Evolutionary conservation across 2,113 vertebrate genomes (phyloP), one percentile per base, ranked within the genome.

Genomic region (Cariama cristata): DNA sequence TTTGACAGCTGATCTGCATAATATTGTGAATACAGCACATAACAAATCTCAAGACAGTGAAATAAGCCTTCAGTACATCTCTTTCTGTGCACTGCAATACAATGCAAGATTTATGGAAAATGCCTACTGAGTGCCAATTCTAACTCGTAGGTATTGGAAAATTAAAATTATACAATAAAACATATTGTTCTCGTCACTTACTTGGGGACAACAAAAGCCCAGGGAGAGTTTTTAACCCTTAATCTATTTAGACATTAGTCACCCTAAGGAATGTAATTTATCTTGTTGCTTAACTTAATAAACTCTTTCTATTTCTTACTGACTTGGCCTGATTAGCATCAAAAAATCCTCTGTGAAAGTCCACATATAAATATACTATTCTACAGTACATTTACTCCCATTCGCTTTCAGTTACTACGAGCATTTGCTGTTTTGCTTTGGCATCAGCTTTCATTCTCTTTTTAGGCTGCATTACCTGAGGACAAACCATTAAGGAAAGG

Each of bases 1-100:
- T 64, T 17, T 96, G 94, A 93, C 79, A 95, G 85, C 76, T 80
- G 56, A 94, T 84, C 47, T 95, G 86, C 90, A 92, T 84, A 88
- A 88, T 68, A 66, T n/a, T 81, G 63, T 73, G 92, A 75, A 85
- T 38, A 49, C 26, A 32, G 69, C 24, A 1, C 17, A 45, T 44
- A 95, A 79, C n/a, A 84, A 66, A 89, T 63, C 72, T 87, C 84
- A 55, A 93, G 88, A 56, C 77, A 84, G 49, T 12, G 58, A 92
- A 81, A 84, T 56, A 59, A 95, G 76, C 59, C 86, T 72, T 75
- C 86, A 60, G 64, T 44, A 68, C 44, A 49, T 71, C 58, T 71
- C n/a, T 72, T 59, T 59, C 74, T 66, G 15, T 17, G 28, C 1
- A 1, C 47, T 45, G 69, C 33, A 66, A 53, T 56, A 79, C 58